Evolutionary conservation across 2,113 vertebrate species (phyloP).

Genomic region (Clarias macrocephalus): DNA sequence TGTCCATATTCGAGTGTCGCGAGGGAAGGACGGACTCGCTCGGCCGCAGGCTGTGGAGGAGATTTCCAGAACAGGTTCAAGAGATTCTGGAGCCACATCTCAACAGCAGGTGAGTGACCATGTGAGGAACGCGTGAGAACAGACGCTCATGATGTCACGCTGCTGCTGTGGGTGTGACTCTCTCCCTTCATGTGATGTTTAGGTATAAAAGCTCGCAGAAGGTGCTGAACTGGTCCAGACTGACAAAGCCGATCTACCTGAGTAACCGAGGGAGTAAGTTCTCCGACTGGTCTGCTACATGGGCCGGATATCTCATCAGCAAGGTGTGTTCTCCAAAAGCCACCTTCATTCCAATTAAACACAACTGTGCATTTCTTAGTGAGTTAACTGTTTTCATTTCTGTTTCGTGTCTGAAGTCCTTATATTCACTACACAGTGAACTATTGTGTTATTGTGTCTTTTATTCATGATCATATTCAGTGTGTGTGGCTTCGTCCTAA

Average conservation of each 20-base stretch:
- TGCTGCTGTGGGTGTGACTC: not conserved
- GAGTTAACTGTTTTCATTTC: no score
- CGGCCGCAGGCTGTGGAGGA: slow-evolving; percentile 89
- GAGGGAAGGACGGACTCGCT: slow-evolving; percentile 81
- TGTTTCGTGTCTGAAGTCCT: no score
- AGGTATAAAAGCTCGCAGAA: slow-evolving; percentile 98
- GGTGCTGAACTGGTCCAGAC: slow-evolving; percentile 87
- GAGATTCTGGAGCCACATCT: slow-evolving; percentile 97
- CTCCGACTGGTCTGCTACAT: slow-evolving; percentile 96
- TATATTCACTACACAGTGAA: no score
- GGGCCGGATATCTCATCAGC: slow-evolving; percentile 95
- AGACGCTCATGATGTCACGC: no score
- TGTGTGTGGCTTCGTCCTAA: not conserved
- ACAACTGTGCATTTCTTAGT: no score
- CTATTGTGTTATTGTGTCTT: no score
- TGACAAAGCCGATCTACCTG: slow-evolving; percentile 95
- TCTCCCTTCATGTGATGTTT: slow-evolving; percentile 39
- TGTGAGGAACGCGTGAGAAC: not conserved
- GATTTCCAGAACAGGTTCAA: slow-evolving; percentile 94
- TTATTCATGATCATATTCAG: no score
- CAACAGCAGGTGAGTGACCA: slow-evolving; percentile 82
- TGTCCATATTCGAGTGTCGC: slow-evolving; percentile 89
- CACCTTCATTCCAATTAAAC: not conserved
- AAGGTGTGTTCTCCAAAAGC: slow-evolving; percentile 76
- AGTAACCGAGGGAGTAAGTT: slow-evolving; percentile 90